Conservation (phyloP, 2,113 vertebrate genomes). For the Melanerpes formicivorus region DNA sequence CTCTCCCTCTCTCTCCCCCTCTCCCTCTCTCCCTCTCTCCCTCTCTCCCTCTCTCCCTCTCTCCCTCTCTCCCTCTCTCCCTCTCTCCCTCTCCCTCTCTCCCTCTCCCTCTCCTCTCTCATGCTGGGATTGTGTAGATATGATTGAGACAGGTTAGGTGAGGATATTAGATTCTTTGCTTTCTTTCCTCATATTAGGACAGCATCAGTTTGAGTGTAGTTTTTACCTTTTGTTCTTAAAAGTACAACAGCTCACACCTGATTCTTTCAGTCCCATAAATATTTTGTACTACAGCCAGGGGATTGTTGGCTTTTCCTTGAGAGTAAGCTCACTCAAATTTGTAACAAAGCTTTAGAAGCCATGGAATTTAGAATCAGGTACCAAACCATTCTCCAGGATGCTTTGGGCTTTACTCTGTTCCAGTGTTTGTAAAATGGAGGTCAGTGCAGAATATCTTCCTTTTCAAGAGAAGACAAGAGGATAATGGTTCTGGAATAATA, state of each 20-base stretch:
- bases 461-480: neutral
- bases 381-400: neutral
- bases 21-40: no score
- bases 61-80: no score
- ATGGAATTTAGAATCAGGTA: neutral
- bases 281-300: neutral
- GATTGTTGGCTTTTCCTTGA: neutral
- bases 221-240: neutral
- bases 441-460: neutral
- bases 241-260: neutral
- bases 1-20: no score
- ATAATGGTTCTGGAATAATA: neutral
- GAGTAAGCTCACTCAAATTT: neutral
- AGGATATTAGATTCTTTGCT: neutral
- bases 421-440: neutral
- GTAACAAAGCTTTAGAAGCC: neutral
- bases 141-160: neutral
- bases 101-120: no score
- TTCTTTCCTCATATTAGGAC: neutral
- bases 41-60: no score
- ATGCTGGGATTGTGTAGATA: neutral
- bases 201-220: neutral
- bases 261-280: neutral
- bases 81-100: no score
- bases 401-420: neutral